Base-by-base conservation (phyloP, 2,797 vertebrate species). In the Melanotaenia trifasciata region DNA sequence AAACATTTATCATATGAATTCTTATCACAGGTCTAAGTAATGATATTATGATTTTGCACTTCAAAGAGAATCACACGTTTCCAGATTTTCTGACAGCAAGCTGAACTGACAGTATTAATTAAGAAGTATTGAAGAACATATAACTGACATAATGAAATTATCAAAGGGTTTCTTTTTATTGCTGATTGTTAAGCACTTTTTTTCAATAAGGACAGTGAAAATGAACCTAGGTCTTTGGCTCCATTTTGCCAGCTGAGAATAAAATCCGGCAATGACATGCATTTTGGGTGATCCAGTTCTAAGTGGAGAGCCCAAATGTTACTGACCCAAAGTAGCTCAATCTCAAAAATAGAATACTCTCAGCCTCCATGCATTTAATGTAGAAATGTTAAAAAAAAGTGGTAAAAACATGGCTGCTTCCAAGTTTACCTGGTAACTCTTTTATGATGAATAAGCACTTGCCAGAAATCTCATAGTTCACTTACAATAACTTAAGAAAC, bases 11-110 rank as follows among this genome's bases (percentile, higher is more conserved):
- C 14, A 67, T 18, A 56, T 59, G 0, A 64, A 64, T 43, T 66
- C 40, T 47, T 18, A 64, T 62, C 16, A 58, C 69, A 32, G 36
- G 26, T 40, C 12, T 14, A 5, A 64, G 35, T 51, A 51, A 51
- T 10, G n/a, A 11, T 2, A 73, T 72, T 11, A 26, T 50, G 30
- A 74, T 71, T 50, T 16, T 58, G 3, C 18, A 74, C 28, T 61
- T 38, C 28, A 80, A 67, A 76, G 28, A 59, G 24, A 8, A 45
- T 63, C 12, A 7, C 51, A 54, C 14, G 45, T 74, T 70, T 76
- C 7, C 43, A 65, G 26, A 51, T 5, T 64, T 16, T 75, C 28
- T 74, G 30, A 66, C 51, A 57, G 53, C n/a, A 76, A 64, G 51
- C 18, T 54, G 30, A 61, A 68, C 30, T 38, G 40, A 47, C 16